Conservation (phyloP, 1,140 invertebrate genomes). For the Polypedilum pembai region DNA sequence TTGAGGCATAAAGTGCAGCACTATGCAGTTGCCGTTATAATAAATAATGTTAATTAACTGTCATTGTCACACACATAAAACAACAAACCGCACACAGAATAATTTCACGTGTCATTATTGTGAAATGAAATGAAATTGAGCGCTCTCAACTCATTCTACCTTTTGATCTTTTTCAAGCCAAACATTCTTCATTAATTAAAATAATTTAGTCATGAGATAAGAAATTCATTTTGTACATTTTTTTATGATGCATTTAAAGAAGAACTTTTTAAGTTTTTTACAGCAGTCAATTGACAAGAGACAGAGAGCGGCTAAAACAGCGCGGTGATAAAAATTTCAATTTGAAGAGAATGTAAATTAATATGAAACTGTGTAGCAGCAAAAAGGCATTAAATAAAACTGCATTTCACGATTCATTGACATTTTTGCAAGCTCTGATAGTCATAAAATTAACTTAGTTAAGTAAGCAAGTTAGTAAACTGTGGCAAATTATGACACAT, state of each 20-base stretch:
- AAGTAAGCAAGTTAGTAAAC: background rate
- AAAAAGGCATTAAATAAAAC: background rate
- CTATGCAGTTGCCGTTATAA: background rate
- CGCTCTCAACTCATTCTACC: background rate
- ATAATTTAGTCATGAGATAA: no score
- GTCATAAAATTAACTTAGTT: background rate
- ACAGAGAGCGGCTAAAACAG: no score
- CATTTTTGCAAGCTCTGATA: background rate
- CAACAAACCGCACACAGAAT: background rate
- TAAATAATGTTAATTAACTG: conserved; percentile 19
- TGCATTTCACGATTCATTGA: background rate
- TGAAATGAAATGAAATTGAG: background rate
- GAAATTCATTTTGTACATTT: no score
- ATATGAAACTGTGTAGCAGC: no score
- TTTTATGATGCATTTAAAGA: no score
- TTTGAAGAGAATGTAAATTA: no score
- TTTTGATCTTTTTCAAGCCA: background rate
- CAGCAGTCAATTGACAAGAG: no score
- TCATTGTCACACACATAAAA: conserved; percentile 18
- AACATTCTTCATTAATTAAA: no score
- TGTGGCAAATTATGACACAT: background rate
- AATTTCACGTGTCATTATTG: conserved; percentile 13
- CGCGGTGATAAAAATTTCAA: no score
- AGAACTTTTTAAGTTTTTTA: no score
- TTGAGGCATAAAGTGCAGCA: no score